Percentiles rank a stretch among this genome's conserved stretches.
Conservation (phyloP, 2,113 vertebrate species). For the Caranx ignobilis region DNA sequence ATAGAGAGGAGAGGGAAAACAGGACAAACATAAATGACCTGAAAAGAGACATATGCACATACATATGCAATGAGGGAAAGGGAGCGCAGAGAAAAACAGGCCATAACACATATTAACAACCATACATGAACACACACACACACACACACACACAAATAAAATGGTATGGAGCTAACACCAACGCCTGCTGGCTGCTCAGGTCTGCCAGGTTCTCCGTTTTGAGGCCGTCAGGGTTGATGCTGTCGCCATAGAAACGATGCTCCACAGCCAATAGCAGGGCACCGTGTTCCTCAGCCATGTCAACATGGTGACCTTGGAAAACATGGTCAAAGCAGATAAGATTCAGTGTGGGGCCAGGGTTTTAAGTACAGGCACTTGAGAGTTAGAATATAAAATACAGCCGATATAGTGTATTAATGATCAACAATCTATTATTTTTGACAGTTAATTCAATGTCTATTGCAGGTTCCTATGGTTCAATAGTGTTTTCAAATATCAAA, state of each 20-base stretch:
- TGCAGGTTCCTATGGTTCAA: no score
- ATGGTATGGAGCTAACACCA: constrained; percentile 61
- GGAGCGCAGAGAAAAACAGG: neutral
- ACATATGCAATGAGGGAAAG: neutral
- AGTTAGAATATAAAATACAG: no score
- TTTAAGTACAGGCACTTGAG: neutral
- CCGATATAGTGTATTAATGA: no score
- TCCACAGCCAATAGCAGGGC: constrained; percentile 88
- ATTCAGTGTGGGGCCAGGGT: neutral
- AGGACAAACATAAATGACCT: neutral
- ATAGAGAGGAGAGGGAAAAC: neutral
- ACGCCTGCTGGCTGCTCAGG: constrained; percentile 90
- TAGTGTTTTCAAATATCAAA: no score
- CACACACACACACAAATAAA: constrained; percentile 1
- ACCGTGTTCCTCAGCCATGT: constrained; percentile 82
- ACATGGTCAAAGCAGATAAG: constrained; percentile 5
- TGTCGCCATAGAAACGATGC: constrained; percentile 91
- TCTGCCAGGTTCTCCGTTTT: constrained; percentile 77
- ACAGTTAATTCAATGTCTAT: no score
- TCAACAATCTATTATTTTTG: no score
- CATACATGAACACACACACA: neutral
- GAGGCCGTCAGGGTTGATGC: constrained; percentile 84
- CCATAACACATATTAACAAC: neutral
- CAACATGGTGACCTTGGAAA: constrained; percentile 86
- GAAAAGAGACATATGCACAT: neutral